Conservation (phyloP, 2,797 vertebrate species). For the Micromesistius poutassou region DNA sequence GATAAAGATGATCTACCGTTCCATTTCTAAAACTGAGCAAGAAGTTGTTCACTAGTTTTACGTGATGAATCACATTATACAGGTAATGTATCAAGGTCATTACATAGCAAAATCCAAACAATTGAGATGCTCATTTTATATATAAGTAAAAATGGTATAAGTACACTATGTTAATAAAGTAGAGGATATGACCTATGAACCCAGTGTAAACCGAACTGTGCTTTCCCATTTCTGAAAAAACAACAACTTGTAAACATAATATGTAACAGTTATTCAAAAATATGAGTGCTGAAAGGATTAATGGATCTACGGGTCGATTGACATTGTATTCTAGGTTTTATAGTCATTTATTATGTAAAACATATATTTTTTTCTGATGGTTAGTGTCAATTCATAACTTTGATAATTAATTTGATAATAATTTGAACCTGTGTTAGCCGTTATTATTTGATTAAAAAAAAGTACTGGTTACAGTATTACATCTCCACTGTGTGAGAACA, state of each 20-base stretch:
- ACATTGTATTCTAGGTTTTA: not conserved
- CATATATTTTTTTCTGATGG: not conserved
- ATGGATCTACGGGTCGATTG: too few relatives aligned
- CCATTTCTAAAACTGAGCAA: not conserved
- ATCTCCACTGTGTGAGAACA: not conserved
- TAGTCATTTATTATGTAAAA: not conserved
- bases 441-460: not conserved
- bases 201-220: not conserved
- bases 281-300: too few relatives aligned
- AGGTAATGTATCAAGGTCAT: slow-evolving; percentile 8
- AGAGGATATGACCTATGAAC: not conserved
- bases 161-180: not conserved
- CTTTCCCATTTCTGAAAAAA: not conserved
- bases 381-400: not conserved
- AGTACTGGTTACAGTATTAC: not conserved
- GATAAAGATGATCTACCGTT: slow-evolving; percentile 6
- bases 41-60: too few relatives aligned
- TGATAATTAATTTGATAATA: not conserved
- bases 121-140: slow-evolving; percentile 6
- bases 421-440: not conserved
- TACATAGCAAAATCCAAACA: slow-evolving; percentile 17
- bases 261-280: not conserved
- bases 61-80: not conserved
- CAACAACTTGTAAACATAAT: not conserved
- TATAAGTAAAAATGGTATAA: not conserved